These are phyloP conservation scores for Kobus ellipsiprymnus DNA, from an alignment of 2,113 vertebrate genomes.

Conservation along the genomic window DNA sequence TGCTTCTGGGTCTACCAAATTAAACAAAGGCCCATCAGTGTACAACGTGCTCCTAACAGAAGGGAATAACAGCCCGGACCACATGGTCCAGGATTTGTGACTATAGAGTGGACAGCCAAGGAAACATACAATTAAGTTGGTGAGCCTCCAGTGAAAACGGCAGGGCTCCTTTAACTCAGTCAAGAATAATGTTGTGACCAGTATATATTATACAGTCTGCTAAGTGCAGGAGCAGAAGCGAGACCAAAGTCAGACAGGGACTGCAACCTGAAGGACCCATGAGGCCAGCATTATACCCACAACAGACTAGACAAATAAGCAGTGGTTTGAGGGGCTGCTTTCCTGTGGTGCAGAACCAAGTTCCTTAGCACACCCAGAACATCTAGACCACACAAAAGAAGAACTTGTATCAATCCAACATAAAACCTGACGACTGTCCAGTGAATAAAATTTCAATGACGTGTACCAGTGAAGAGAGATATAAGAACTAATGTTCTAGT, in stretches of 20 bases:
- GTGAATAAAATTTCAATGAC: background rate
- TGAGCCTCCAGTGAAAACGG: background rate
- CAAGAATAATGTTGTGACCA: no score
- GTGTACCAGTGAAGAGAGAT: background rate
- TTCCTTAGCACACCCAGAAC: background rate
- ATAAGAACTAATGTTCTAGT: background rate
- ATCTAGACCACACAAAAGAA: background rate
- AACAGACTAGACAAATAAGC: background rate
- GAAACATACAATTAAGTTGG: background rate
- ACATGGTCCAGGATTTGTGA: background rate
- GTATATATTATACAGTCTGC: background rate
- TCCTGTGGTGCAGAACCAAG: background rate
- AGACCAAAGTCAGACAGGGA: background rate
- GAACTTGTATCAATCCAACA: background rate
- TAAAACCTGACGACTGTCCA: background rate
- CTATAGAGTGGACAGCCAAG: background rate
- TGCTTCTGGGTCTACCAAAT: background rate
- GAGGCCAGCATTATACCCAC: background rate
- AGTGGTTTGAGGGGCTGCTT: background rate
- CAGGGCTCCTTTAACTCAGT: background rate
- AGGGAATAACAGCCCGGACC: accelerated
- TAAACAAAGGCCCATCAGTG: background rate
- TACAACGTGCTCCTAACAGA: background rate
- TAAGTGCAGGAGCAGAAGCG: background rate
- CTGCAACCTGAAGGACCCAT: background rate